phyloP scores from a whole-genome alignment of 2,888 invertebrate species.

The Perithous albicinctus region DNA sequence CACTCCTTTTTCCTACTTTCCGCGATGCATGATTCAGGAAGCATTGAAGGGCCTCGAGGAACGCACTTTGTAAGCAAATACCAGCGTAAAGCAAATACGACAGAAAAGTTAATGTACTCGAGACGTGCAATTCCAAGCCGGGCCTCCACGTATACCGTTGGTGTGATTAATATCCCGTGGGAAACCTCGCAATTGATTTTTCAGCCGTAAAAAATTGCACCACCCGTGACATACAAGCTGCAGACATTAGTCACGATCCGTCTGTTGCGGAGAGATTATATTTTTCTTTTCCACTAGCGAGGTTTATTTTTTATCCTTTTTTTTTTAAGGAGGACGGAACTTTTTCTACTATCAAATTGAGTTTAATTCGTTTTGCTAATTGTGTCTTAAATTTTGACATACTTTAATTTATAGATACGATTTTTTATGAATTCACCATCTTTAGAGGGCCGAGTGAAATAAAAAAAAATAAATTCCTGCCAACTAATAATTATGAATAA shows the following conservation, averaged over 20 bases:
- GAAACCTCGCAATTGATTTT: slow-evolving; percentile 42
- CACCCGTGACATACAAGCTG: background rate
- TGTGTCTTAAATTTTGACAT: too few species aligned
- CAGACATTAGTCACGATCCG: background rate
- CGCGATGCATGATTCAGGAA: slow-evolving; percentile 77
- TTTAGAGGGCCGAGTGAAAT: too few species aligned
- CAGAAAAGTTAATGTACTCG: slow-evolving; percentile 7
- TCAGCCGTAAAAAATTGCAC: background rate
- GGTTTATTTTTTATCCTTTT: too few species aligned
- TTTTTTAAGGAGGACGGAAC: background rate
- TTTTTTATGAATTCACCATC: too few species aligned
- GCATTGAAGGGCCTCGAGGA: slow-evolving; percentile 54
- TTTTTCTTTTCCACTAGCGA: background rate
- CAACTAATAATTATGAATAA: too few species aligned
- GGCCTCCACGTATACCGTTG: background rate
- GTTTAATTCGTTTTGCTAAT: too few species aligned
- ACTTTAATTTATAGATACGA: too few species aligned
- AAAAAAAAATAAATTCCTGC: too few species aligned
- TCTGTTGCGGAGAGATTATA: background rate
- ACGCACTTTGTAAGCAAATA: slow-evolving; percentile 50
- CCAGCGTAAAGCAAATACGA: slow-evolving; percentile 41
- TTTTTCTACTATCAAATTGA: too few species aligned
- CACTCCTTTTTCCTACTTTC: slow-evolving; percentile 44
- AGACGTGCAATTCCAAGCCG: background rate
- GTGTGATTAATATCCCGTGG: slow-evolving; percentile 33